Base-by-base conservation (phyloP, 37 sponge, comb jelly and placozoan species). In the Axinella damicornis region DNA sequence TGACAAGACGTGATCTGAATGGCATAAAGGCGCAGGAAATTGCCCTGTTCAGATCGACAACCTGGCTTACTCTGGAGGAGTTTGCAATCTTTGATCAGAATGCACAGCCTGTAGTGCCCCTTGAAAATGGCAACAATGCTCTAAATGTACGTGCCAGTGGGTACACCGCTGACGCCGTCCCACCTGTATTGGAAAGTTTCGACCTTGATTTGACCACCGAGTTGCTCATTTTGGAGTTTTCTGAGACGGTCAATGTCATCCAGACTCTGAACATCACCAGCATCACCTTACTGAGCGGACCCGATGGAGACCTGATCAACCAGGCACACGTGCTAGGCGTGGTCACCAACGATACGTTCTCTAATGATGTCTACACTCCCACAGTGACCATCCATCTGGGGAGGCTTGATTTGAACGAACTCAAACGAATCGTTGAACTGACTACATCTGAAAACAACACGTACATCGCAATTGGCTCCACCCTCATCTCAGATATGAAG, bases 161-260 rank as follows among this genome's bases (percentile, higher is more conserved):
- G 57, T 95, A 92, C 39, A 86, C 80, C 11, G 2, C 2, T 40
- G 95, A 95, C 66, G 38, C 32, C 22, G 64, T 72, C 6, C 31
- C 19, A 19, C 95, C 95, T 40, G 76, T 41, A 0, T 57, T 96
- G 66, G 57, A 54, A 36, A 65, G 65, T 33, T 96, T 74, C 53
- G 78, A 73, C 19, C 87, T 96, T 2, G 67, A 87, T 38, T 76
- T 96, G 19, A 83, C 86, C 38, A 33, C 74, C 5, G 87, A 91
- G 25, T 40, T 74, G 71, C 80, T 96, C n/a, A 77, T 61, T 12
- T 57, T 96, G 24, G 76, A 63, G 13, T 94, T 96, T 74, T 90
- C 89, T 39, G 97, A 96, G 56, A 94, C 97, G 16, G 92, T 96
- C 9, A 81, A 87, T 70, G 90, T 92, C 21, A 0, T 61, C 22